Conservation (phyloP, 1,140 invertebrate genomes). For the Asbolus verrucosus region DNA sequence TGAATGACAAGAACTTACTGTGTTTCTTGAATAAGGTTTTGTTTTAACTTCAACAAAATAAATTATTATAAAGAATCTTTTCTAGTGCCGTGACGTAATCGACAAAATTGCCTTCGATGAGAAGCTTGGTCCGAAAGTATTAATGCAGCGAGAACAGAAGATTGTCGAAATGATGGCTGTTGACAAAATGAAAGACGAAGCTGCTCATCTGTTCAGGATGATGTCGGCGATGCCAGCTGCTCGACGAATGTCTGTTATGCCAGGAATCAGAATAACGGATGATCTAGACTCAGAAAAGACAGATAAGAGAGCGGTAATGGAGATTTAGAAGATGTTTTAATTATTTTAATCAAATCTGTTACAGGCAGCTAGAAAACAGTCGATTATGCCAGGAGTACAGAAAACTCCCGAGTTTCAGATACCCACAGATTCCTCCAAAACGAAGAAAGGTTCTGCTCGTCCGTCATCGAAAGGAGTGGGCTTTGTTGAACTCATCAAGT, state of each 20-base stretch:
- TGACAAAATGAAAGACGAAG: slow-evolving; percentile 60
- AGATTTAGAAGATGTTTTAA: background rate
- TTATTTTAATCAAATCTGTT: no score
- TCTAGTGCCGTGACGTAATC: slow-evolving; percentile 56
- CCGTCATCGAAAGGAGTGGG: slow-evolving; percentile 27
- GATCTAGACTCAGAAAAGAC: slow-evolving; percentile 17
- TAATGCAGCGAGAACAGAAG: slow-evolving; percentile 60
- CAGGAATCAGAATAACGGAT: slow-evolving; percentile 56
- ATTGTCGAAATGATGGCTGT: slow-evolving; percentile 59
- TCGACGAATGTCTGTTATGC: slow-evolving; percentile 62
- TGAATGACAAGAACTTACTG: slow-evolving; percentile 47
- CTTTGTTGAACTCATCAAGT: slow-evolving; percentile 50
- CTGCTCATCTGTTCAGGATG: slow-evolving; percentile 59
- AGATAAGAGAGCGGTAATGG: background rate
- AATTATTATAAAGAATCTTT: slow-evolving; percentile 15
- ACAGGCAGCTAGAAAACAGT: slow-evolving; percentile 40
- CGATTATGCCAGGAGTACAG: slow-evolving; percentile 37
- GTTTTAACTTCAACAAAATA: background rate
- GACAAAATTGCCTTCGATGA: slow-evolving; percentile 60
- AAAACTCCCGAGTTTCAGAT: slow-evolving; percentile 23
- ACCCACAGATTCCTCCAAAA: background rate
- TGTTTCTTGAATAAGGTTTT: slow-evolving; percentile 47
- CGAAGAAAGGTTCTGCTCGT: background rate
- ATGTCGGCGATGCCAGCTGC: slow-evolving; percentile 60
- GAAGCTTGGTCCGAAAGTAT: slow-evolving; percentile 54